Conservation (phyloP, 2,113 vertebrate genomes). For the Onychorhynchus coronatus region DNA sequence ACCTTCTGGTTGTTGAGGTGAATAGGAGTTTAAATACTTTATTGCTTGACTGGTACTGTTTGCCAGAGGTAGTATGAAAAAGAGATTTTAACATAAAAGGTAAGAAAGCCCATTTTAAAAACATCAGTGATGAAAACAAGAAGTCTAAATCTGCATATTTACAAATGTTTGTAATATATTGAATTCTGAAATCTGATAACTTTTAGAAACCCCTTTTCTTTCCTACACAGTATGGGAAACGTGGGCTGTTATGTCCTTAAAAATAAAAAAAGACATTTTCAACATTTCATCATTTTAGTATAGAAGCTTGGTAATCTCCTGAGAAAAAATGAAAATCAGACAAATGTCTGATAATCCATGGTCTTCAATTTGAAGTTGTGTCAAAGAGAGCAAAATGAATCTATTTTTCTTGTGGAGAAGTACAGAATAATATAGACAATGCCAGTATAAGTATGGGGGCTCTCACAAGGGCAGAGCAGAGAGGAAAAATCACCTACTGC, state of each 20-base stretch:
- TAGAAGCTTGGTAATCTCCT: neutral
- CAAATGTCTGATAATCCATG: neutral
- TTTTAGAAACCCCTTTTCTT: neutral
- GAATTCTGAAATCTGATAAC: neutral
- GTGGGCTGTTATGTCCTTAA: neutral
- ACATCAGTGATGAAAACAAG: neutral
- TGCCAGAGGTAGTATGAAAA: neutral
- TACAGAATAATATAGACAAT: neutral
- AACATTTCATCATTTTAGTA: neutral
- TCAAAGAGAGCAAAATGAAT: neutral
- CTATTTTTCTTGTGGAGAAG: neutral
- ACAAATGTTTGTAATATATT: neutral
- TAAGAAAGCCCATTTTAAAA: neutral
- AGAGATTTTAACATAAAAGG: neutral
- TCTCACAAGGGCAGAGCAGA: neutral
- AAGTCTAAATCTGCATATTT: neutral
- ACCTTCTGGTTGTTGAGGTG: neutral
- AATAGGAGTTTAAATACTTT: neutral
- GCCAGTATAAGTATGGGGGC: neutral
- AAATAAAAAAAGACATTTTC: neutral
- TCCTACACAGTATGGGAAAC: neutral
- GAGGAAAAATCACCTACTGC: neutral
- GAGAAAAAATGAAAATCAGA: neutral
- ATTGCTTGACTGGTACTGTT: neutral
- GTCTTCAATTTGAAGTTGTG: neutral